Conservation (phyloP, 2,797 vertebrate genomes). For the Thamnophis elegans region DNA sequence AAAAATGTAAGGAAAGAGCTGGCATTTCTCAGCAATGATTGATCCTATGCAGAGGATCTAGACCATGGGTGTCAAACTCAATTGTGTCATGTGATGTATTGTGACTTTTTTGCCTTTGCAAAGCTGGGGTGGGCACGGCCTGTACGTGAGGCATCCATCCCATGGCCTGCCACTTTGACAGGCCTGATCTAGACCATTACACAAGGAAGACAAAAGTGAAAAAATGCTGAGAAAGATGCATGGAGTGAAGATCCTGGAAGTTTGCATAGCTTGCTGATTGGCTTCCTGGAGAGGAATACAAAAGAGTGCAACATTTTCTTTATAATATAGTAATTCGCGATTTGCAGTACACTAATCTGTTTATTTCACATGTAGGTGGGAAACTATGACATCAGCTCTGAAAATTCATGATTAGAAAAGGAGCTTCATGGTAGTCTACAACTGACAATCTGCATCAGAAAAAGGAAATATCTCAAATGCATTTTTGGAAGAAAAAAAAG, state of each 20-base stretch:
- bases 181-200: background rate
- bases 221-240: background rate
- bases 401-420: background rate
- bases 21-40: background rate
- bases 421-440: background rate
- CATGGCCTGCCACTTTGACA: too few species aligned
- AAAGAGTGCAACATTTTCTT: background rate
- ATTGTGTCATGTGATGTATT: background rate
- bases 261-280: background rate
- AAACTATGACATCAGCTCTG: background rate
- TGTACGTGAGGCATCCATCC: accelerated
- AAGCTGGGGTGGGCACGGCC: too few species aligned
- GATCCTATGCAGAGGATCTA: background rate
- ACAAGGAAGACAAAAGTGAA: background rate
- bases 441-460: background rate
- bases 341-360: background rate
- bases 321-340: background rate
- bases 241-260: background rate
- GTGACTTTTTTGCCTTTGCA: background rate
- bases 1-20: background rate
- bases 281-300: background rate
- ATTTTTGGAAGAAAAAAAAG: background rate
- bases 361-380: background rate
- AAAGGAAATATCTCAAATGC: background rate
- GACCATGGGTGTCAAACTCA: too few species aligned